phyloP scores from a whole-genome alignment of 2,888 invertebrate species.

The Palloptera scutellata region DNA sequence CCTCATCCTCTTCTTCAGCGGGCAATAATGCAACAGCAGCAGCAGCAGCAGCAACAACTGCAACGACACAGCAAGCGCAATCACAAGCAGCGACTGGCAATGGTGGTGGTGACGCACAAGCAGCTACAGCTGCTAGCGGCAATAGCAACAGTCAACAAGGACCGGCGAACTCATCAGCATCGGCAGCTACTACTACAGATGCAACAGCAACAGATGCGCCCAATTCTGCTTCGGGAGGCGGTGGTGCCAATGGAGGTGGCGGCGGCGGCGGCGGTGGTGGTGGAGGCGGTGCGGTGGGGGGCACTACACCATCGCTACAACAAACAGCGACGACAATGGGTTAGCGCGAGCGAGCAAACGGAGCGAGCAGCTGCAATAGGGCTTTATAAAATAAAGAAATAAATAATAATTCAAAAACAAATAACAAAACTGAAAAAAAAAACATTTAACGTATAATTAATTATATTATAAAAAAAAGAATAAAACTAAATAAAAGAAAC shows the following conservation, averaged over 20 bases:
- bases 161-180: conserved; percentile 28
- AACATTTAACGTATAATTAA: conserved; percentile 31
- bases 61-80: conserved; percentile 32
- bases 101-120: conserved; percentile 40
- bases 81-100: conserved; percentile 21
- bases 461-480: conserved; percentile 40
- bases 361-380: conserved; percentile 37
- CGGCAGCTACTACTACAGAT: not conserved
- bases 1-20: conserved; percentile 38
- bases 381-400: conserved; percentile 34
- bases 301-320: conserved; percentile 43
- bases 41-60: conserved; percentile 36
- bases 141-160: conserved; percentile 42
- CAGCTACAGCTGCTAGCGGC: conserved; percentile 35
- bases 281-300: conserved; percentile 28
- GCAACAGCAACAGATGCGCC: conserved; percentile 23
- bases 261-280: conserved; percentile 21
- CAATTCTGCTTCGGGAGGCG: conserved; percentile 26
- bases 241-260: conserved; percentile 35
- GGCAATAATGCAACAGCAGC: conserved; percentile 36
- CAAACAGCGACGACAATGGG: conserved; percentile 60
- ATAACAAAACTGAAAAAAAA: conserved; percentile 25
- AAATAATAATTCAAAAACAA: conserved; percentile 22
- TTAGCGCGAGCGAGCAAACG: conserved; percentile 48
- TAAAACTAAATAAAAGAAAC: conserved; percentile 37